Base-by-base conservation (phyloP, 2,797 vertebrate genomes). In the Meriones psammophilus region DNA sequence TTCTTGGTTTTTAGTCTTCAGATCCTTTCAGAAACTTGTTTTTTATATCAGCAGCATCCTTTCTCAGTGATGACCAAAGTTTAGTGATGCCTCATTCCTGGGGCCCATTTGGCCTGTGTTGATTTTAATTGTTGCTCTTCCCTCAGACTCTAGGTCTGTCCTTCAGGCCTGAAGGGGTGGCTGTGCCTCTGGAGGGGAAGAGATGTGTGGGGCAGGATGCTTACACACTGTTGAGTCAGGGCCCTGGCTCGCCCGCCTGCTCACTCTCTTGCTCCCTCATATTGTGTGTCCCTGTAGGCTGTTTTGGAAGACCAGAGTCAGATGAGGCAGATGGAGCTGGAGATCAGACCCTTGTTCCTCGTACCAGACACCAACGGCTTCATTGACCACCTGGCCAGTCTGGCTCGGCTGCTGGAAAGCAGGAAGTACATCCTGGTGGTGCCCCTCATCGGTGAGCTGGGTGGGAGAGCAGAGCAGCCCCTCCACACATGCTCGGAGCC, bases 311-410 rank as follows among this genome's bases (percentile, higher is more conserved):
- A 99, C n/a, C 98, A 99, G 71, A 98, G 98, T 96, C 98, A 98
- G 86, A 98, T 99, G 98, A 98, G 99, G 89, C 99, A 99, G 98
- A 98, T 99, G 98, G 99, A 99, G 97, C 98, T 99, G 97, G 99
- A 99, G 99, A 99, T 99, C 98, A 99, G 99, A 95, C 99, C 99
- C 14, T 98, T 99, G 88, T 99, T 99, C 98, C 98, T 99, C 84
- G 99, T 99, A 39, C 99, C 99, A 1, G 99, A 99, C 97, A 99
- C 99, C 96, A 99, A 99, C 2, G 99, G 99, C 88, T 99, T 99
- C 98, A 99, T 99, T 64, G 99, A 99, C 98, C 99, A 99, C 98
- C 98, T 99, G 95, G 98, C 98, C 60, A 99, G 99, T 87, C 98
- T 99, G 96, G 98, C 97, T 92, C 99, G 97, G 3, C 99, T 99